These are phyloP conservation scores for Menidia beryllina DNA, from an alignment of 2,113 vertebrate genomes.

Conservation along the genomic window DNA sequence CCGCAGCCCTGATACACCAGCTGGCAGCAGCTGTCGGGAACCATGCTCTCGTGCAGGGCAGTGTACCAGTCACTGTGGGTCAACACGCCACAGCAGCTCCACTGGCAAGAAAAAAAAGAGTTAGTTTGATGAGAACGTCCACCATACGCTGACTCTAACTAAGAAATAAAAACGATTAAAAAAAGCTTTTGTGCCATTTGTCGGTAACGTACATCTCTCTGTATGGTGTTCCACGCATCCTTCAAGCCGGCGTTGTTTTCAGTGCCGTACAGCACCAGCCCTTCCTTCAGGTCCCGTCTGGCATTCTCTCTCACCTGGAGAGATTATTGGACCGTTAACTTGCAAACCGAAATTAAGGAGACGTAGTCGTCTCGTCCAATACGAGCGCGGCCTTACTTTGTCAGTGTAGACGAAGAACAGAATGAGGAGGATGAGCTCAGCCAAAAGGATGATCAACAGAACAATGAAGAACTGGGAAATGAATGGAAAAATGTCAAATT, in stretches of 20 bases:
- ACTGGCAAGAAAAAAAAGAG: constrained; percentile 75
- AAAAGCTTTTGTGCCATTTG: not conserved
- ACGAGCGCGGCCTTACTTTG: constrained; percentile 82
- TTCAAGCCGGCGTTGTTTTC: constrained; percentile 93
- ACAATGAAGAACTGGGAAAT: constrained; percentile 92
- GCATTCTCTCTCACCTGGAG: constrained; percentile 93
- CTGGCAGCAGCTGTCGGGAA: constrained; percentile 94
- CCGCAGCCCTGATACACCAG: constrained; percentile 90
- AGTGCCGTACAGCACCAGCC: constrained; percentile 90
- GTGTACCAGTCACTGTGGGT: constrained; percentile 89
- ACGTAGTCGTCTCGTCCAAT: not conserved
- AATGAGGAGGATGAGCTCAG: constrained; percentile 94
- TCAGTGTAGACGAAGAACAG: constrained; percentile 98
- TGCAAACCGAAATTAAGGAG: not conserved
- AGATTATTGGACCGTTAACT: not conserved
- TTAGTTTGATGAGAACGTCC: not conserved
- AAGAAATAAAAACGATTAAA: not conserved
- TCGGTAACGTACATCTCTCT: constrained; percentile 86
- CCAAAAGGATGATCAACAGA: constrained; percentile 92
- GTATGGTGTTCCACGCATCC: constrained; percentile 97
- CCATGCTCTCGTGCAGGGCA: constrained; percentile 87
- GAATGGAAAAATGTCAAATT: not conserved
- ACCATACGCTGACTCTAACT: too few species aligned
- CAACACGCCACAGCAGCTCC: constrained; percentile 93
- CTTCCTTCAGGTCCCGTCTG: constrained; percentile 91